Percentiles rank a stretch among this genome's conserved stretches.
Evolutionary conservation across 1,140 invertebrate species (phyloP).

Genomic region (Cotesia chilonis): DNA sequence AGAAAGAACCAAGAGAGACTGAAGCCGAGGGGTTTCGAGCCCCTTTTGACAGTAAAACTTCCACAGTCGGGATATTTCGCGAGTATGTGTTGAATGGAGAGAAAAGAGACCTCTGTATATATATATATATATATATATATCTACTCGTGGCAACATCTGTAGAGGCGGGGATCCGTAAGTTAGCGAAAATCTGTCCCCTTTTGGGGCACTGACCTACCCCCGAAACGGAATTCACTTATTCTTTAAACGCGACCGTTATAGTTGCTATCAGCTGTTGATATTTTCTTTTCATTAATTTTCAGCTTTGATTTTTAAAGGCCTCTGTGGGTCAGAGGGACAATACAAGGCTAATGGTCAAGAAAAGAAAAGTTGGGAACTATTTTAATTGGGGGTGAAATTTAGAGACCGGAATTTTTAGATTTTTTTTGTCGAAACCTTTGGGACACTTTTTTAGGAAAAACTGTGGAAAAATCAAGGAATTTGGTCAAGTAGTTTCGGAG

Average conservation of each 20-base stretch:
- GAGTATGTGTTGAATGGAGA: not conserved
- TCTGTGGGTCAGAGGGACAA: too few species aligned
- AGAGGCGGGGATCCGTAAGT: constrained; percentile 5
- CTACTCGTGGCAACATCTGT: constrained; percentile 8
- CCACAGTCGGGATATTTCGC: constrained; percentile 16
- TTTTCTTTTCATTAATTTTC: not conserved
- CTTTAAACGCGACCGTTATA: constrained; percentile 42
- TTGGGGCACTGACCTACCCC: constrained; percentile 58
- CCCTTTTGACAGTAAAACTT: constrained; percentile 39
- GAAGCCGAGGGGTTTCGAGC: constrained; percentile 40
- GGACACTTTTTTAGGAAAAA: too few species aligned
- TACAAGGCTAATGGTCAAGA: too few species aligned
- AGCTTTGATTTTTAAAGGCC: too few species aligned
- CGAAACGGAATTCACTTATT: constrained; percentile 27
- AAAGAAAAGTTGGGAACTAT: too few species aligned
- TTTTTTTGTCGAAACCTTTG: too few species aligned
- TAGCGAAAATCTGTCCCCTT: constrained; percentile 40
- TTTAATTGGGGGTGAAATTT: too few species aligned
- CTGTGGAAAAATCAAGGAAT: too few species aligned
- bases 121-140: not conserved
- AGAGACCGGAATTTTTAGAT: too few species aligned
- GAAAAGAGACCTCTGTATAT: not conserved
- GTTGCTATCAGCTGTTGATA: constrained; percentile 49
- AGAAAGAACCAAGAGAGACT: too few species aligned
- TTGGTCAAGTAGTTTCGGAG: too few species aligned